Base-by-base conservation (phyloP, 2,888 invertebrate genomes). In the Mimumesa dahlbomi region DNA sequence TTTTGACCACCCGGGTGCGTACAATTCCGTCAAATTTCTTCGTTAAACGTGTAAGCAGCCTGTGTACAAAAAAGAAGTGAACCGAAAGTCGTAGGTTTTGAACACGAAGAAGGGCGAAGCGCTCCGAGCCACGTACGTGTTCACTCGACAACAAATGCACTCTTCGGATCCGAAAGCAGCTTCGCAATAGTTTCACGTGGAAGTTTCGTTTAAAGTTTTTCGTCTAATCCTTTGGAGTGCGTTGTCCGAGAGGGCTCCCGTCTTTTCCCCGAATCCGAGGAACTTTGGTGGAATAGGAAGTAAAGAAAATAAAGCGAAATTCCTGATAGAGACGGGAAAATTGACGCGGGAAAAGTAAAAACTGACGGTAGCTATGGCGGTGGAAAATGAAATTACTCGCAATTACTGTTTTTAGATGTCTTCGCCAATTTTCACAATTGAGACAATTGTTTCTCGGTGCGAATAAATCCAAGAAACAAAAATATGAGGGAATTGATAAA, bases 191-290 rank as follows among this genome's bases (percentile, higher is more conserved):
- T 81, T 76, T 71, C 64, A 42, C 57, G 67, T 64, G 73, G 46
- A 64, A 79, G 76, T 81, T 82, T 81, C 73, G 72, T 82, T 75
- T 73, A 76, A 83, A 83, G 74, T 83, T 82, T 74, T 79, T 77
- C 82, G 65, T 64, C 78, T 82, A 83, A 82, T 82, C 80, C 75
- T 58, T 49, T 68, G 67, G 56, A 82, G 77, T 81, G 78, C 82
- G 75, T 69, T 62, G 69, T 52, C 54, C 59, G 73, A 66, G 66
- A 70, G 58, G 70, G 49, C 56, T 42, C 59, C 22, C 50, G 54
- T 42, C 42, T 64, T 66, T 49, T 56, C 65, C 68, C 25, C 61
- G 58, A 73, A 72, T 71, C 66, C 40, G 36, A 52, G 29, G 43
- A 56, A 70, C 52, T 67, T 71, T 40, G 52, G 46, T 43, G 29